Evolutionary conservation across 2,797 vertebrate species (phyloP).

Genomic region (Erethizon dorsatum): DNA sequence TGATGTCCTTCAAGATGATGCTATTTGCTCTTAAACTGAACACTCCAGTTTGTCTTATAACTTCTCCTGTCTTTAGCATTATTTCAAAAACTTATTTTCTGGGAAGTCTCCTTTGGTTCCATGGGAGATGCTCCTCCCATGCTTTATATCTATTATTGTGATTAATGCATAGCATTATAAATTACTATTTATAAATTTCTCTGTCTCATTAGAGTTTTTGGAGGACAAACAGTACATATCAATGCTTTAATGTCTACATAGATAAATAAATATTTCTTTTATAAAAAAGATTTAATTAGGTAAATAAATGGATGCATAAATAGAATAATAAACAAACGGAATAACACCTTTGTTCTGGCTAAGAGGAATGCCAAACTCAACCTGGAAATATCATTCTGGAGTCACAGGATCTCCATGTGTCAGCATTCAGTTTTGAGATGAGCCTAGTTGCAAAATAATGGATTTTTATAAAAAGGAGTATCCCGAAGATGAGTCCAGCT

Average conservation of each 20-base stretch:
- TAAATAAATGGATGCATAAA: not conserved
- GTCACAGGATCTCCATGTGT: not conserved
- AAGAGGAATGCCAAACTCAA: not conserved
- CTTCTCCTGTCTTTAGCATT: not conserved
- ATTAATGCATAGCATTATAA: not conserved
- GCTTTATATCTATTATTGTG: not conserved
- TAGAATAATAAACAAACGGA: not conserved
- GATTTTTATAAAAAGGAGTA: not conserved
- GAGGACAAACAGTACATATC: not conserved
- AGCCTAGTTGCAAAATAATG: not conserved
- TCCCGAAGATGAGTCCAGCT: not conserved
- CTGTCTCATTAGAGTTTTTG: not conserved
- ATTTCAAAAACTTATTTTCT: not conserved
- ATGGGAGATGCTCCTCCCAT: not conserved
- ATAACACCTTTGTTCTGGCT: not conserved
- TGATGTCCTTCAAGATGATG: not conserved
- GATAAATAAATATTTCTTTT: conserved; percentile 11
- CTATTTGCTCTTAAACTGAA: not conserved
- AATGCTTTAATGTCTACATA: not conserved
- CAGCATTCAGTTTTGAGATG: not conserved
- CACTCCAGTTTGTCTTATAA: not conserved
- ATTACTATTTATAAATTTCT: not conserved
- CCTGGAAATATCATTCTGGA: not conserved
- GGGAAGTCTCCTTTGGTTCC: not conserved
- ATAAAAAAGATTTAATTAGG: not conserved